Percentiles rank a stretch among this genome's conserved stretches.
Conservation (phyloP, 2,888 invertebrate species). For the Drosophila lacicola region DNA sequence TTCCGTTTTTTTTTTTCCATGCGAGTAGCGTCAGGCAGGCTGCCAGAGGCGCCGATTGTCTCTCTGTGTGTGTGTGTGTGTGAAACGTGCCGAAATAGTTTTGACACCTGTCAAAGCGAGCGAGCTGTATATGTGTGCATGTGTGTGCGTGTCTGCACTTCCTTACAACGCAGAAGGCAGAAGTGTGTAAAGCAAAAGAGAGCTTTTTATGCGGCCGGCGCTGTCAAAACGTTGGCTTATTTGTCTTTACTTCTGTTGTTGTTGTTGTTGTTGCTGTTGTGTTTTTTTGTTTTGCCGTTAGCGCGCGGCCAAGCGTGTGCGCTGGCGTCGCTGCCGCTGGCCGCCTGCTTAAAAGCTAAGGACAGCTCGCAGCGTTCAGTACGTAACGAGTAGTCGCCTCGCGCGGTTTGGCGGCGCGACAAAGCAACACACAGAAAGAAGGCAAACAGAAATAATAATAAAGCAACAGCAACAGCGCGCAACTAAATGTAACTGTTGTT, state of each 20-base stretch:
- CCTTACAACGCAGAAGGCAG: constrained; percentile 31
- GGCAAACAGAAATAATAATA: constrained; percentile 1
- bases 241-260: constrained; percentile 17
- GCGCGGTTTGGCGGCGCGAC: constrained; percentile 68
- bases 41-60: constrained; percentile 15
- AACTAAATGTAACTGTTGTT: constrained; percentile 48
- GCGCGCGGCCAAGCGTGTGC: constrained; percentile 40
- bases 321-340: constrained; percentile 56
- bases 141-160: constrained; percentile 33
- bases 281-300: constrained; percentile 28
- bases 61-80: constrained; percentile 3
- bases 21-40: constrained; percentile 27
- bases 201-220: constrained; percentile 52
- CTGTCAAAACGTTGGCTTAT: constrained; percentile 30
- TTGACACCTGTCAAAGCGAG: constrained; percentile 37
- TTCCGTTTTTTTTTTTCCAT: background rate
- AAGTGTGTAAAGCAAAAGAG: constrained; percentile 9
- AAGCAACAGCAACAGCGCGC: constrained; percentile 4
- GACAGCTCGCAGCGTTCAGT: constrained; percentile 82
- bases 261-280: background rate
- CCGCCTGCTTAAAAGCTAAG: constrained; percentile 84
- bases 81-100: constrained; percentile 37
- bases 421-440: constrained; percentile 2
- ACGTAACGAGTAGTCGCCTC: constrained; percentile 67
- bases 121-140: background rate